phyloP scores from a whole-genome alignment of 2,888 invertebrate genomes.

The Cantharis rustica region DNA sequence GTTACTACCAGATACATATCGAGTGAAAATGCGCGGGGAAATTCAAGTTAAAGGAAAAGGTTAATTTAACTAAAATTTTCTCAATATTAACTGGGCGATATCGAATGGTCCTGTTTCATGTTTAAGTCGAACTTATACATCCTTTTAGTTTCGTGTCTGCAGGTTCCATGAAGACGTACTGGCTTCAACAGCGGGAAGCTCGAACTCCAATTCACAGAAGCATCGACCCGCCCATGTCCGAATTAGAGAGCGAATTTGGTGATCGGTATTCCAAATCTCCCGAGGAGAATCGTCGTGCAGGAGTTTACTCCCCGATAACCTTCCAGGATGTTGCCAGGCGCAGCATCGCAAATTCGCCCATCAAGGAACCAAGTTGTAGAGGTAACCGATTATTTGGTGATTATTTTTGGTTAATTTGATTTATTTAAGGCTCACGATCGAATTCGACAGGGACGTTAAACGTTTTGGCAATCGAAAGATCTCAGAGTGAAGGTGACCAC shows the following conservation, averaged over 20 bases:
- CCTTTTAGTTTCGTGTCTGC: conserved; percentile 30
- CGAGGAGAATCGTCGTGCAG: conserved; percentile 60
- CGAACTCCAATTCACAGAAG: conserved; percentile 59
- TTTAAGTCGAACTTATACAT: not conserved
- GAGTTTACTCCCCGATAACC: conserved; percentile 81
- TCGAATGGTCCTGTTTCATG: not conserved
- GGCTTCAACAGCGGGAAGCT: conserved; percentile 77
- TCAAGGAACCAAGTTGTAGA: conserved; percentile 54
- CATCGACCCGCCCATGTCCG: conserved; percentile 37
- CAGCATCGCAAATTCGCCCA: conserved; percentile 78
- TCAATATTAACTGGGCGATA: not conserved
- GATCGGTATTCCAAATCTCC: conserved; percentile 38
- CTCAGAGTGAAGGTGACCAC: not conserved
- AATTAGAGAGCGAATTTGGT: conserved; percentile 24
- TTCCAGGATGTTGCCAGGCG: conserved; percentile 82
- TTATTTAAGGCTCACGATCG: conserved; percentile 65
- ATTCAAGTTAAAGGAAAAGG: conserved; percentile 92
- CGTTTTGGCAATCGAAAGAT: not conserved
- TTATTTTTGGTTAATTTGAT: not conserved
- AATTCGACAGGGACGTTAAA: conserved; percentile 68
- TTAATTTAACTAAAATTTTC: conserved; percentile 42
- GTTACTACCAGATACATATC: conserved; percentile 74
- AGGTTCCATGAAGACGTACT: conserved; percentile 88
- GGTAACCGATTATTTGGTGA: not conserved
- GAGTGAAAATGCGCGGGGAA: conserved; percentile 78